These are phyloP conservation scores for Paragorgia papillata DNA, from an alignment of 92 coral and sea anemone species.

Conservation along the genomic window DNA sequence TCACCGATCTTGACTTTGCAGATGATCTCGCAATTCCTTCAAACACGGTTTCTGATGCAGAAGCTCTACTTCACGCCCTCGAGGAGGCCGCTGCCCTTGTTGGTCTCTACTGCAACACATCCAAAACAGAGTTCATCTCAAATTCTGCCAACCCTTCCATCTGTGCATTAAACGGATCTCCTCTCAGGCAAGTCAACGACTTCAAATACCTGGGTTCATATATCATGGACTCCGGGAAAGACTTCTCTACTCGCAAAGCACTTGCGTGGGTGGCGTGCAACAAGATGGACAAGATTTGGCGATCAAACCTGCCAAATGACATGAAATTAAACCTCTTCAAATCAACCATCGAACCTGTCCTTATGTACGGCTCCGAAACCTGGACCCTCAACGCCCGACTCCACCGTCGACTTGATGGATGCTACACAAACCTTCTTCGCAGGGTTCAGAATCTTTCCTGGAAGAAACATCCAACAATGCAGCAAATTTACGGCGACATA, in stretches of 20 bases:
- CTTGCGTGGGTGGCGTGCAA: conserved; percentile 49
- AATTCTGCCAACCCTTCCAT: not conserved
- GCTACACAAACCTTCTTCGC: conserved; percentile 22
- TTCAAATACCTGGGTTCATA: conserved; percentile 23
- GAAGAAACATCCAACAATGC: conserved; percentile 20
- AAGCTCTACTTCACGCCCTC: conserved; percentile 23
- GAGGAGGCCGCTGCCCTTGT: conserved; percentile 20
- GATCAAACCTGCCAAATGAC: conserved; percentile 10
- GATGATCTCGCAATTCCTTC: not conserved
- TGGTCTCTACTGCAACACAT: conserved; percentile 30
- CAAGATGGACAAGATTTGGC: conserved; percentile 32
- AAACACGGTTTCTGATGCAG: not conserved
- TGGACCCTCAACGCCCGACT: conserved; percentile 15
- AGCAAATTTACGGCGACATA: conserved; percentile 20
- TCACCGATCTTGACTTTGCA: not conserved
- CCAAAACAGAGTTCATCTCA: conserved; percentile 39
- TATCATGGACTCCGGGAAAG: conserved; percentile 51
- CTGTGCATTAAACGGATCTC: no score
- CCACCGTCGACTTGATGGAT: conserved; percentile 9
- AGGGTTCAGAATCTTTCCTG: conserved; percentile 19
- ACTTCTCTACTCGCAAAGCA: conserved; percentile 42
- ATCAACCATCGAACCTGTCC: conserved; percentile 7
- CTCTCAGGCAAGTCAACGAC: conserved; percentile 8
- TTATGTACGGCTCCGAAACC: conserved; percentile 30
- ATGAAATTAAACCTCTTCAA: conserved; percentile 24